A percentile compares a stretch with the other conserved stretches of the same genome.
phyloP scores from a whole-genome alignment of 2,888 invertebrate genomes.

The Sphaerophoria rueppellii region DNA sequence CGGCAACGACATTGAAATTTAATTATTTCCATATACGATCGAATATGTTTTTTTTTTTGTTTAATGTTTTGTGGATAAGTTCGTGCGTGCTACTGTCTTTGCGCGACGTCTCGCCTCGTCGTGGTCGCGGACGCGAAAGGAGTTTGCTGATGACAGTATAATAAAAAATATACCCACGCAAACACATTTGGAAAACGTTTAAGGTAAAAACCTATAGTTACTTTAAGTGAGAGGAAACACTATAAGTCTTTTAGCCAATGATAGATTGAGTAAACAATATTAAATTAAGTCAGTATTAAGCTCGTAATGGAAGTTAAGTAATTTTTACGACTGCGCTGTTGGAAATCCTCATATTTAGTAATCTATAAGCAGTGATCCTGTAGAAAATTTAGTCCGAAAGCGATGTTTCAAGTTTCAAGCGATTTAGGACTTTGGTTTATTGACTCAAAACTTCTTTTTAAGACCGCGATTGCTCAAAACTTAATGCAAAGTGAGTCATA shows the following conservation, averaged over 20 bases:
- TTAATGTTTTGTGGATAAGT: slow-evolving; percentile 33
- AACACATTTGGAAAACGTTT: slow-evolving; percentile 51
- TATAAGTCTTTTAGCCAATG: neutral
- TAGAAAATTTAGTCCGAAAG: neutral
- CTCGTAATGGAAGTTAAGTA: slow-evolving; percentile 15
- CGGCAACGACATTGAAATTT: slow-evolving; percentile 50
- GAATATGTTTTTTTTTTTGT: neutral
- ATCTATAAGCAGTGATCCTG: neutral
- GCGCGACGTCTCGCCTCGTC: neutral
- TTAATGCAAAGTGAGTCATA: no score
- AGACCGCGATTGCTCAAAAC: no score
- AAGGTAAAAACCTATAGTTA: slow-evolving; percentile 30
- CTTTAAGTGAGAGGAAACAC: slow-evolving; percentile 21
- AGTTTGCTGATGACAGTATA: slow-evolving; percentile 31
- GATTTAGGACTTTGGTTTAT: no score
- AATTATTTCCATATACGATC: slow-evolving; percentile 66
- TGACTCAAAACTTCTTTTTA: no score
- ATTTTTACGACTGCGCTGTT: slow-evolving; percentile 19
- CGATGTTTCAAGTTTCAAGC: neutral
- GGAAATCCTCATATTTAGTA: slow-evolving; percentile 10
- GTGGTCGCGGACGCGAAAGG: neutral
- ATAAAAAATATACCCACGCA: slow-evolving; percentile 56
- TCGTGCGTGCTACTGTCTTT: slow-evolving; percentile 48
- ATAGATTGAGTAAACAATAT: slow-evolving; percentile 26
- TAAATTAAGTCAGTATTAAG: slow-evolving; percentile 25